These are phyloP conservation scores for Thaleichthys pacificus DNA, from an alignment of 2,797 vertebrate species.

Conservation along the genomic window DNA sequence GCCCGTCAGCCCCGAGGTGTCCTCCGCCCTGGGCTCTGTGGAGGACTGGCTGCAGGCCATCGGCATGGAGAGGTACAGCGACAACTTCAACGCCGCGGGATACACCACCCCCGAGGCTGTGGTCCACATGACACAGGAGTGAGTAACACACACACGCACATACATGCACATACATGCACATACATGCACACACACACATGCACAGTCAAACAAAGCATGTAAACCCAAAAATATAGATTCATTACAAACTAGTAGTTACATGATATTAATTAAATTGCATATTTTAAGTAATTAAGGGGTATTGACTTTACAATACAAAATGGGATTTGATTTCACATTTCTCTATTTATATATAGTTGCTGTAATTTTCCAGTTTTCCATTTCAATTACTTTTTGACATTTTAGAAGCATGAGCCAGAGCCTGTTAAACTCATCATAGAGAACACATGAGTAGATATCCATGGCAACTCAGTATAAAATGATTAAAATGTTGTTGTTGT, in stretches of 20 bases:
- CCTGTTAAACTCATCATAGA: conserved; percentile 53
- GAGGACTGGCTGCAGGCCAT: conserved; percentile 96
- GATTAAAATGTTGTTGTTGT: conserved; percentile 55
- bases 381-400: not conserved
- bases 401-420: conserved; percentile 11
- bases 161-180: not conserved
- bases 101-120: conserved; percentile 92
- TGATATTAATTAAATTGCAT: not conserved
- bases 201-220: too few relatives aligned
- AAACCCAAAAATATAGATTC: too few relatives aligned
- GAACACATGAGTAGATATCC: conserved; percentile 7
- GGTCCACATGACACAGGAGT: conserved; percentile 97
- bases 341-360: not conserved
- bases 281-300: not conserved
- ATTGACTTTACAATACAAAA: not conserved
- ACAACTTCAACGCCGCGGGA: conserved; percentile 95
- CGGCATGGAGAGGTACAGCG: conserved; percentile 96
- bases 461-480: conserved; percentile 13
- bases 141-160: conserved; percentile 69
- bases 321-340: too few relatives aligned
- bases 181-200: too few relatives aligned
- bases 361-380: not conserved
- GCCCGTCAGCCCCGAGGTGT: conserved; percentile 87
- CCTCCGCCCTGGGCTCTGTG: conserved; percentile 84
- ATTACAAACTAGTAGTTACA: not conserved